Evolutionary conservation across 1,140 invertebrate genomes (phyloP), one percentile per base, ranked within the genome.

Genomic region (Papilio xuthus): DNA sequence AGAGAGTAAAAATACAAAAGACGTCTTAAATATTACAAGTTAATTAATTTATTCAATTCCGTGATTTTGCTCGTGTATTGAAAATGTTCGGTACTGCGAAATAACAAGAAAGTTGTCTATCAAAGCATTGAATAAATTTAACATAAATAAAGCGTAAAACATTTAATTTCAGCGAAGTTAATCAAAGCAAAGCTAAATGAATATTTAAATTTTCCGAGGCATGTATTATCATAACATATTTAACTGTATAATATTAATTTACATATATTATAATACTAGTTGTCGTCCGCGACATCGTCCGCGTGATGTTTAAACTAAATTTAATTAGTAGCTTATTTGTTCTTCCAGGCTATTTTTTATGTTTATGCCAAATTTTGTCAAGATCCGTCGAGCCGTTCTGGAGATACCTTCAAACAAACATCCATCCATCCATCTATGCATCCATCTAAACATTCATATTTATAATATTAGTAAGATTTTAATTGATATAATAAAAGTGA

Each of bases 51-150:
- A 67, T 67, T 67, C 26, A 15, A 67, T 28, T 67, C 26, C 26
- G 60, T 60, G 23, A 60, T 10, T 9, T 60, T 26, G 23, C 23
- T 28, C 26, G 60, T 32, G 26, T 67, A 67, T 67, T 67, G 60
- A 67, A 67, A 67, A 67, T 28, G 60, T 67, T 28, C 60, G 12
- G 26, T 67, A 28, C 60, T 67, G 60, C 9, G 60, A 60, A 60
- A 60, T 60, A 60, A 60, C 56, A 9, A 23, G 56, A 67, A 67
- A 67, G 26, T 67, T 67, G 60, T 15, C 60, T 67, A 32, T 67
- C 60, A 67, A 67, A 67, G 60, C 60, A 67, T 67, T 67, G 60
- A 67, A 67, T 67, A 67, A 67, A 67, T 28, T 67, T 67, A 67
- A 67, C 60, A 67, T 67, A 67, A 67, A 60, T 60, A 60, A 60